Percentiles rank a stretch among this genome's conserved stretches.
Evolutionary conservation across 2,113 vertebrate species (phyloP).

Genomic region (Garra rufa): DNA sequence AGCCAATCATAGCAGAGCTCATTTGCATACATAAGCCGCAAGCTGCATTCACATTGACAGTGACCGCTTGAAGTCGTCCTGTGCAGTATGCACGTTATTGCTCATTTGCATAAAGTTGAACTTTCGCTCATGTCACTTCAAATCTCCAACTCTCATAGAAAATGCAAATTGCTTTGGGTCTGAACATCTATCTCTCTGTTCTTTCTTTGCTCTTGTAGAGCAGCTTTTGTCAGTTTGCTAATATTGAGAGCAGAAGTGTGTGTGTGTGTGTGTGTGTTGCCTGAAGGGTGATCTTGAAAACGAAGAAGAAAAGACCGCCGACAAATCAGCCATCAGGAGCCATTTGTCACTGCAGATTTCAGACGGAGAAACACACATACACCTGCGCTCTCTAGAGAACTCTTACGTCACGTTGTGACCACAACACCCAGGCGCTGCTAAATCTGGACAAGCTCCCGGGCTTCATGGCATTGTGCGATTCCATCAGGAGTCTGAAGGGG

Average conservation of each 20-base stretch:
- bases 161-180: background rate
- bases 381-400: slow-evolving; percentile 30
- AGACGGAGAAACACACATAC: slow-evolving; percentile 62
- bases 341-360: slow-evolving; percentile 72
- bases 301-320: slow-evolving; percentile 45
- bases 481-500: slow-evolving; percentile 56
- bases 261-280: background rate
- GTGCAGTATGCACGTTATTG: background rate
- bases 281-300: slow-evolving; percentile 31
- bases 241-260: slow-evolving; percentile 21
- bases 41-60: background rate
- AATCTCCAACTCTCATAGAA: background rate
- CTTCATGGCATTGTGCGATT: slow-evolving; percentile 54
- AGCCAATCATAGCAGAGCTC: background rate
- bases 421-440: slow-evolving; percentile 13
- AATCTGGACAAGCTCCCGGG: slow-evolving; percentile 60
- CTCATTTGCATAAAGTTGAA: slow-evolving; percentile 1
- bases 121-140: background rate
- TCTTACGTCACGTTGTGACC: background rate
- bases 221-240: slow-evolving; percentile 13
- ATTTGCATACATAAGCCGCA: background rate
- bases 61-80: background rate
- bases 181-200: slow-evolving; percentile 5
- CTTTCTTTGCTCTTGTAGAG: background rate
- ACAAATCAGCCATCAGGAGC: slow-evolving; percentile 78